phyloP scores from a whole-genome alignment of 2,888 invertebrate genomes.

The Heliconius hortense region DNA sequence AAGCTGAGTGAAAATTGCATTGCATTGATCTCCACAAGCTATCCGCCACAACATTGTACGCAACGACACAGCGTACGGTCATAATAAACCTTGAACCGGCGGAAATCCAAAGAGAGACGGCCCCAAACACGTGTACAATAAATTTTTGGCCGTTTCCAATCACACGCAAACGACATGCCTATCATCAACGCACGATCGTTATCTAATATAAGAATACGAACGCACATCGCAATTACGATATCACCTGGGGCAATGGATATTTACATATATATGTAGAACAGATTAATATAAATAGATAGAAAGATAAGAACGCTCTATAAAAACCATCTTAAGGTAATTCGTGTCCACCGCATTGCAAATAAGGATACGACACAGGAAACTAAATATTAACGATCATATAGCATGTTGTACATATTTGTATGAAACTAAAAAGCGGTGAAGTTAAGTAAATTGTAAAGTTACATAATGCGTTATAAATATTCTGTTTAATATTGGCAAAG shows the following conservation, averaged over 20 bases:
- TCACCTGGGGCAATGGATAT: neutral
- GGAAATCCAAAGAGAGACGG: slow-evolving; percentile 7
- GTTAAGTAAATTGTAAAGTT: slow-evolving; percentile 6
- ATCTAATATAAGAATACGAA: slow-evolving; percentile 9
- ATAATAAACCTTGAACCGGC: slow-evolving; percentile 12
- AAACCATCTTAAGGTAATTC: slow-evolving; percentile 12
- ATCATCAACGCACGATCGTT: slow-evolving; percentile 21
- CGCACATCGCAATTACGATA: slow-evolving; percentile 21
- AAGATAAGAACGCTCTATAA: slow-evolving; percentile 20
- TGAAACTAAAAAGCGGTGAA: slow-evolving; percentile 1
- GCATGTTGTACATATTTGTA: neutral
- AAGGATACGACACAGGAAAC: slow-evolving; percentile 18
- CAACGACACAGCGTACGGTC: neutral
- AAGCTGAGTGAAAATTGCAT: slow-evolving; percentile 71
- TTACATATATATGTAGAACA: slow-evolving; percentile 2
- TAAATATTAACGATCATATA: neutral
- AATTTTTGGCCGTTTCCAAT: slow-evolving; percentile 15
- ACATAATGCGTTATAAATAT: slow-evolving; percentile 10
- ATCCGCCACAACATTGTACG: slow-evolving; percentile 22
- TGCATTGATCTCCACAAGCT: slow-evolving; percentile 40
- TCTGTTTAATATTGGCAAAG: slow-evolving; percentile 31
- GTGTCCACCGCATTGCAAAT: neutral
- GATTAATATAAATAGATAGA: slow-evolving; percentile 4
- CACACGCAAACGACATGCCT: slow-evolving; percentile 11
- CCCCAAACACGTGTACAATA: slow-evolving; percentile 22